Percentiles rank a stretch among this genome's conserved stretches.
phyloP scores from a whole-genome alignment of 2,888 invertebrate species.

The Eupithecia centaureata region DNA sequence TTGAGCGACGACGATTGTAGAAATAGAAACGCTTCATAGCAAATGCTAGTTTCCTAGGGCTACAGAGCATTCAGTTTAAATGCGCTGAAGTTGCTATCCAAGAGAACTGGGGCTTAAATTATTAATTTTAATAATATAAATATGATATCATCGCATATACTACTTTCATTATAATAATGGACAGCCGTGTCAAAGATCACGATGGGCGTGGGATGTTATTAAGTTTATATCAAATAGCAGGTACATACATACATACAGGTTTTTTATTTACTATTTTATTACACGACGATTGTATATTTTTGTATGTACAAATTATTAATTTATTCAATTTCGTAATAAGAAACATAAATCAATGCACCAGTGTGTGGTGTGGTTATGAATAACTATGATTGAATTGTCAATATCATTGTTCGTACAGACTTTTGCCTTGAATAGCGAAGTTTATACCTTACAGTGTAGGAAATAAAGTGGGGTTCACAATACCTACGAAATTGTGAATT shows the following conservation, averaged over 20 bases:
- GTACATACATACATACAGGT: constrained; percentile 5
- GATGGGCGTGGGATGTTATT: constrained; percentile 37
- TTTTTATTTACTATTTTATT: constrained; percentile 19
- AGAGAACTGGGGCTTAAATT: not conserved
- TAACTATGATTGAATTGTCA: constrained; percentile 3
- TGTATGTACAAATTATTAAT: constrained; percentile 3
- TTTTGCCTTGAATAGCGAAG: not conserved
- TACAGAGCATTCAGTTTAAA: not conserved
- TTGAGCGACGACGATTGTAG: no score
- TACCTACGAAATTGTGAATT: not conserved
- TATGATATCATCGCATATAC: constrained; percentile 30
- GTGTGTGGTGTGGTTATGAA: not conserved
- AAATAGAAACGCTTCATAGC: no score
- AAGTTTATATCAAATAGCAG: constrained; percentile 32
- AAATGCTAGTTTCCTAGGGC: no score
- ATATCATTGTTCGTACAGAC: not conserved
- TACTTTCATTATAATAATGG: constrained; percentile 21
- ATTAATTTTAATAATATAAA: constrained; percentile 12
- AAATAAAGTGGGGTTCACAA: not conserved
- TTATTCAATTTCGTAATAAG: constrained; percentile 14
- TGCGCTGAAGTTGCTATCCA: not conserved
- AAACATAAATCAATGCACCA: constrained; percentile 7
- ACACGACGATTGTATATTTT: not conserved
- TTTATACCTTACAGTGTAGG: not conserved
- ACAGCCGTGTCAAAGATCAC: constrained; percentile 42